A percentile compares a stretch with the other conserved stretches of the same genome.
These are phyloP conservation scores for Euthynnus affinis DNA, from an alignment of 2,797 vertebrate species.

Conservation along the genomic window DNA sequence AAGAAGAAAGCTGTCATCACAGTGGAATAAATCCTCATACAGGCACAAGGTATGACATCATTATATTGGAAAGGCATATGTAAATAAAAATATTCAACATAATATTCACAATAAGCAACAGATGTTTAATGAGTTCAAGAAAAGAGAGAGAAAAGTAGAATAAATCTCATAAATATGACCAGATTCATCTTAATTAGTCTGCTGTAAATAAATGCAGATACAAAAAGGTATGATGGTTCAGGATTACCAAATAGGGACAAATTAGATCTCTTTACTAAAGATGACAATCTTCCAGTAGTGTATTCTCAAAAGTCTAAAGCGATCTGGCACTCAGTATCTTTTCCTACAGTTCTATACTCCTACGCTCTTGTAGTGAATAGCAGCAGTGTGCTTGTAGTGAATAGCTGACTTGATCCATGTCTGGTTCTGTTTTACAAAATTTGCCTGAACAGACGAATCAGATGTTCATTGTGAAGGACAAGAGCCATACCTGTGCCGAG, in stretches of 20 bases:
- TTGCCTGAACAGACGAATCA: neutral
- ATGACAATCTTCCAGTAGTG: neutral
- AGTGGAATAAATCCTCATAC: neutral
- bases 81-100: neutral
- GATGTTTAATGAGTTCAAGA: neutral
- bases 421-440: neutral
- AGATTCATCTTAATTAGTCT: neutral
- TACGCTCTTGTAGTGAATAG: neutral
- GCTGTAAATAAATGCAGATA: neutral
- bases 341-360: too few relatives aligned
- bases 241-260: neutral
- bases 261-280: neutral
- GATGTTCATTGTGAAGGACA: neutral
- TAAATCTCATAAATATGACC: neutral
- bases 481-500: constrained; percentile 94
- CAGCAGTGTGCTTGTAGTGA: neutral
- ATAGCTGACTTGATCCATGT: neutral
- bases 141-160: neutral
- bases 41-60: neutral
- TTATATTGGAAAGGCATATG: neutral
- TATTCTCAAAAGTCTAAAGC: neutral
- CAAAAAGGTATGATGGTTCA: neutral
- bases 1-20: constrained; percentile 1
- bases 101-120: neutral
- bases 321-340: neutral